These are phyloP conservation scores for Ranitomeya variabilis DNA, from an alignment of 2,113 vertebrate genomes.

Conservation along the genomic window DNA sequence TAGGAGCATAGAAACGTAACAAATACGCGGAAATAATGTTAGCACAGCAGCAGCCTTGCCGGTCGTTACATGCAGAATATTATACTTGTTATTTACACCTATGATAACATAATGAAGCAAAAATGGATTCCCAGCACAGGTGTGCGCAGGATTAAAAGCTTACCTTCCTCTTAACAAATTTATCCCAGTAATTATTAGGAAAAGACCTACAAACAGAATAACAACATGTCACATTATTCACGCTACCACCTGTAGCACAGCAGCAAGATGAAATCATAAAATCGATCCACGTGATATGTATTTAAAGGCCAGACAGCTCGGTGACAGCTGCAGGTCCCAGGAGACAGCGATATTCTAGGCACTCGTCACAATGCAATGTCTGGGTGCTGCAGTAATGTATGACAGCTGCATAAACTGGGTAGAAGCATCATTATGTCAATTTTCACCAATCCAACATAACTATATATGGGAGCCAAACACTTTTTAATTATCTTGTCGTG, in stretches of 20 bases:
- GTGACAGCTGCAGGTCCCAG: not conserved
- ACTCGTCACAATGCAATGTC: not conserved
- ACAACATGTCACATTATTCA: constrained; percentile 47
- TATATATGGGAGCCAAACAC: not conserved
- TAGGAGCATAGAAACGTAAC: not conserved
- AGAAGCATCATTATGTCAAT: not conserved
- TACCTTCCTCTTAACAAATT: constrained; percentile 98
- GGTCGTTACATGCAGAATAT: not conserved
- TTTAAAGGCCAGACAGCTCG: not conserved
- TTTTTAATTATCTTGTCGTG: not conserved
- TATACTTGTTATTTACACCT: not conserved
- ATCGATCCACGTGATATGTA: not conserved
- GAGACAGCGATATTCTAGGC: not conserved
- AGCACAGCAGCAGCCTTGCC: not conserved
- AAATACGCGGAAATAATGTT: not conserved
- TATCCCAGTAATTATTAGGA: constrained; percentile 99
- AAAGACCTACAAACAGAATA: constrained; percentile 81
- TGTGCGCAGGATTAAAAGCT: constrained; percentile 54
- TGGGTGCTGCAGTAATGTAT: not conserved
- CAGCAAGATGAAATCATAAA: not conserved
- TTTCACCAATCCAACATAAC: not conserved
- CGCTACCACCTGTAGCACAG: not conserved
- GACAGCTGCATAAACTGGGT: not conserved
- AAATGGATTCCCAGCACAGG: not conserved
- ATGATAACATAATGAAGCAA: not conserved